Evolutionary conservation across 2,888 invertebrate species (phyloP).

Genomic region (Cerastis rubricosa): DNA sequence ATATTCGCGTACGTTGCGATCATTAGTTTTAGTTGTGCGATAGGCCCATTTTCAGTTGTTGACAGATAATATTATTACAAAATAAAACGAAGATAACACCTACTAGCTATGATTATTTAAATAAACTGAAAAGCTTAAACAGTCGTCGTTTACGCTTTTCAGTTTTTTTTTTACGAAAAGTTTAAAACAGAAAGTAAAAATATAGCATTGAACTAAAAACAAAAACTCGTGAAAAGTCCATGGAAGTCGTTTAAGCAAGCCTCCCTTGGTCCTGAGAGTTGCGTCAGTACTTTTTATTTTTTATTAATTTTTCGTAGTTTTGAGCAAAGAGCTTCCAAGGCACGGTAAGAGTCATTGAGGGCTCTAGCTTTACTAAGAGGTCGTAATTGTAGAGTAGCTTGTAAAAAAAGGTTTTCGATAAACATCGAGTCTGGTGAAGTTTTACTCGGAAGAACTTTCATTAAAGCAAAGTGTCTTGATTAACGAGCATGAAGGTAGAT

Average conservation of each 20-base stretch:
- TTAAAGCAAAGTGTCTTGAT: neutral
- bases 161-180: constrained; percentile 20
- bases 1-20: constrained; percentile 7
- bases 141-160: constrained; percentile 8
- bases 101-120: neutral
- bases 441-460: constrained; percentile 6
- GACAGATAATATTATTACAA: neutral
- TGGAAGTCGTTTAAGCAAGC: constrained; percentile 67
- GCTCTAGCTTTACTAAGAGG: constrained; percentile 65
- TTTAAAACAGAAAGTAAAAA: constrained; percentile 39
- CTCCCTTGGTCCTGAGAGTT: constrained; percentile 59
- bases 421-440: constrained; percentile 35
- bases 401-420: constrained; percentile 32
- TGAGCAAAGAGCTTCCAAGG: constrained; percentile 66
- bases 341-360: constrained; percentile 66
- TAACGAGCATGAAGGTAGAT: neutral
- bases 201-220: constrained; percentile 35
- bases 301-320: constrained; percentile 68
- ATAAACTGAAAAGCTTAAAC: constrained; percentile 18
- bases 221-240: constrained; percentile 47
- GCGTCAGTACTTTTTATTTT: constrained; percentile 61
- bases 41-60: neutral
- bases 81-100: constrained; percentile 19
- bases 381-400: constrained; percentile 60
- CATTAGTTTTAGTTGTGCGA: constrained; percentile 18